phyloP scores from a whole-genome alignment of 2,888 invertebrate species.

The Pantelozetes paolii region DNA sequence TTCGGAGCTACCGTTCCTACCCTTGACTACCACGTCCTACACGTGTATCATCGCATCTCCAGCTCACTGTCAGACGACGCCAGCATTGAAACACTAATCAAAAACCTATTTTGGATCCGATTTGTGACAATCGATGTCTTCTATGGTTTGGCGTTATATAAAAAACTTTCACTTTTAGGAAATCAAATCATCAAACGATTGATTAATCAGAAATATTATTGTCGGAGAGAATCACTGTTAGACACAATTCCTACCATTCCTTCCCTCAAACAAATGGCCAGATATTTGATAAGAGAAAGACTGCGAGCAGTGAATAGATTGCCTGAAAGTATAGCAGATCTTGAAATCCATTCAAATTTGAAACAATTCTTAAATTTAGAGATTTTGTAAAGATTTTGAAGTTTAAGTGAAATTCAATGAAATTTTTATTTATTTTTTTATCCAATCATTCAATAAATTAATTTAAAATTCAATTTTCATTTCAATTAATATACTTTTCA shows the following conservation, averaged over 20 bases:
- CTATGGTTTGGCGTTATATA: not conserved
- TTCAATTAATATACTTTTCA: not conserved
- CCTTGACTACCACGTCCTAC: not conserved
- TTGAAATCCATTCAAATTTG: not conserved
- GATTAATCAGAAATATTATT: not conserved
- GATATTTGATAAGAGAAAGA: not conserved
- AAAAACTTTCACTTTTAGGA: not conserved
- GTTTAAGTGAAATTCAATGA: not conserved
- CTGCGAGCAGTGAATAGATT: not conserved
- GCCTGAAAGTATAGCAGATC: not conserved
- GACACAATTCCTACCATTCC: not conserved
- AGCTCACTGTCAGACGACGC: not conserved
- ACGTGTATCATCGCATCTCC: not conserved
- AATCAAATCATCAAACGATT: not conserved
- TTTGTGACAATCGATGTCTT: constrained; percentile 5
- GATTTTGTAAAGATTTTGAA: not conserved
- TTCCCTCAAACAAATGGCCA: constrained; percentile 11
- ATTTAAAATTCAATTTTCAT: not conserved
- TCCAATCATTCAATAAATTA: too few relatives aligned
- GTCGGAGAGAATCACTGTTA: not conserved
- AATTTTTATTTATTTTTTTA: not conserved
- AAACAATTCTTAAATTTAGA: constrained; percentile 12
- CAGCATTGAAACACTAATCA: not conserved
- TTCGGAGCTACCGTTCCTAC: not conserved
- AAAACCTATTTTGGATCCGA: constrained; percentile 24